A percentile compares a stretch with the other conserved stretches of the same genome.
Evolutionary conservation across 2,888 invertebrate genomes (phyloP).

Genomic region (Lypha dubia): DNA sequence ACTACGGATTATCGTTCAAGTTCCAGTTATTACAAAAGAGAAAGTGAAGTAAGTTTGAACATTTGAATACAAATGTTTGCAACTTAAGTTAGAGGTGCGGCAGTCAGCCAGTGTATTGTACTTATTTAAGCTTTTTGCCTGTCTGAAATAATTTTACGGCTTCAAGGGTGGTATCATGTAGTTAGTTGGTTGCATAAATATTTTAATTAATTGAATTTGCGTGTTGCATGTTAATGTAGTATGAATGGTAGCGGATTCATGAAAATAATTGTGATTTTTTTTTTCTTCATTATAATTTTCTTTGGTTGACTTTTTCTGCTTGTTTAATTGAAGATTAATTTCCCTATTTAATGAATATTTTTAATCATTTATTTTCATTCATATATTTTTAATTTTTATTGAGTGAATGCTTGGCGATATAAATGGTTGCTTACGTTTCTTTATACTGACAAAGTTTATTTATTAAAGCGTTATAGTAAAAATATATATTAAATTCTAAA

Average conservation of each 20-base stretch:
- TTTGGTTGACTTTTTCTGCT: constrained; percentile 38
- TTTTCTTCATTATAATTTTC: constrained; percentile 21
- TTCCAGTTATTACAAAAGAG: constrained; percentile 82
- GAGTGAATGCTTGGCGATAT: too few relatives aligned
- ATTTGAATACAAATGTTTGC: neutral
- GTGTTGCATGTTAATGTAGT: constrained; percentile 62
- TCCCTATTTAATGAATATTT: neutral
- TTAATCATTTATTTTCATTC: neutral
- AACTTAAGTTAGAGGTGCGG: neutral
- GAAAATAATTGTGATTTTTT: constrained; percentile 23
- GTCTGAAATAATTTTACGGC: neutral
- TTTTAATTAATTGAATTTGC: constrained; percentile 54
- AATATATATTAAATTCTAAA: neutral
- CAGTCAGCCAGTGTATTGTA: neutral
- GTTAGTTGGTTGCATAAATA: constrained; percentile 13
- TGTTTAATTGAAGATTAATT: constrained; percentile 48
- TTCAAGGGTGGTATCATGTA: neutral
- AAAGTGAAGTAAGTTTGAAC: constrained; percentile 81
- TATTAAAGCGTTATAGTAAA: neutral
- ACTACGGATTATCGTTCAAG: constrained; percentile 81
- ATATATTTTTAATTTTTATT: neutral
- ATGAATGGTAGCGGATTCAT: constrained; percentile 26
- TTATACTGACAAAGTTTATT: too few relatives aligned
- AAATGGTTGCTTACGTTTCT: neutral
- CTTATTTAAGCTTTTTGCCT: constrained; percentile 11